phyloP scores from a whole-genome alignment of 1,140 invertebrate species.

The Pinna nobilis region DNA sequence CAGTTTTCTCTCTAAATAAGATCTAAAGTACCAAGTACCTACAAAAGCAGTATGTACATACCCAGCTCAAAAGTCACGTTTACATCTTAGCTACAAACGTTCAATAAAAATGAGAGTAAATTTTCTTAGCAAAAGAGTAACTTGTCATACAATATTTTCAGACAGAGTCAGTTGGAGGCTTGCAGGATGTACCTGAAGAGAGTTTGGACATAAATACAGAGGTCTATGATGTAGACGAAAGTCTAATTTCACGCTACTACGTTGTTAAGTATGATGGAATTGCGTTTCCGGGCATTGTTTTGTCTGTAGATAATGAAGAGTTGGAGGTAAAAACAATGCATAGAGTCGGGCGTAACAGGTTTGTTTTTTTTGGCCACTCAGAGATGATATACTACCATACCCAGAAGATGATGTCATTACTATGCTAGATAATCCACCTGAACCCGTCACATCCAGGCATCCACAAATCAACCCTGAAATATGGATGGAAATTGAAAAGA shows the following conservation, averaged over 20 bases:
- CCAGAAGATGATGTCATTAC: constrained; percentile 7
- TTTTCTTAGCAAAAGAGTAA: too few species aligned
- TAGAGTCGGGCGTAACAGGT: constrained; percentile 19
- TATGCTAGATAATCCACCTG: neutral
- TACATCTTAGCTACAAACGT: too few species aligned
- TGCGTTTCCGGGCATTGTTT: constrained; percentile 23
- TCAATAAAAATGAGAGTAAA: too few species aligned
- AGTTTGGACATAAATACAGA: too few species aligned
- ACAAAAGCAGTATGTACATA: too few species aligned
- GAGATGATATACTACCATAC: constrained; percentile 30
- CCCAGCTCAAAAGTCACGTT: too few species aligned
- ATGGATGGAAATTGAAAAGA: too few species aligned
- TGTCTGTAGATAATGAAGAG: constrained; percentile 18
- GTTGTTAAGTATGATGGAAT: constrained; percentile 29
- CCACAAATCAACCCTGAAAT: neutral
- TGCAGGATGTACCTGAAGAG: too few species aligned
- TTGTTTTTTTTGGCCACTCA: constrained; percentile 24
- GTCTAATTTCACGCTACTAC: constrained; percentile 16
- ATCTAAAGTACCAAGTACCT: too few species aligned
- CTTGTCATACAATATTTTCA: neutral
- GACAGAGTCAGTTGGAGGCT: too few species aligned
- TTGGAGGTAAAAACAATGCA: constrained; percentile 28
- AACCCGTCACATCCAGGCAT: constrained; percentile 6
- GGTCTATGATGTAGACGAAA: constrained; percentile 5
- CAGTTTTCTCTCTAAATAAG: too few species aligned